phyloP scores from a whole-genome alignment of 23 tunicate species.

The Styela clava region DNA sequence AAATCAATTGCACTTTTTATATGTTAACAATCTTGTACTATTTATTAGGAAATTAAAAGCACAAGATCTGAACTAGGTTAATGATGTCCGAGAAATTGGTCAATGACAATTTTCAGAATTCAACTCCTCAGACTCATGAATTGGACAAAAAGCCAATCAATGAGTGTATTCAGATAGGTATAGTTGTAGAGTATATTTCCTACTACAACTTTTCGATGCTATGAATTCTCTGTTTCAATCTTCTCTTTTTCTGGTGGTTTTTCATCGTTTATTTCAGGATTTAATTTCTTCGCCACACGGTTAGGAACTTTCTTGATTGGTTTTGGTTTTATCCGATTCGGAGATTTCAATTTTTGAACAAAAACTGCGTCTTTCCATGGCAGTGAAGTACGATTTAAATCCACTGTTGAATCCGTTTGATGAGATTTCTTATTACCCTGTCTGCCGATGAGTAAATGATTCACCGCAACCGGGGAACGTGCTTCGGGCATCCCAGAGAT shows the following conservation, averaged over 20 bases:
- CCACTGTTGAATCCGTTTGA: not conserved
- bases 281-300: not conserved
- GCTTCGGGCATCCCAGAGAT: slow-evolving; percentile 12
- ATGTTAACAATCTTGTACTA: no score
- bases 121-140: no score
- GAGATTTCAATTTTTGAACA: slow-evolving; percentile 27
- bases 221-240: not conserved
- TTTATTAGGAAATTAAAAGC: no score
- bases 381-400: slow-evolving; percentile 6
- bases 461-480: slow-evolving; percentile 57
- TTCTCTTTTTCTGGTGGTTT: not conserved
- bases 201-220: no score
- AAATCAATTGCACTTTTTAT: no score
- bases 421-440: not conserved
- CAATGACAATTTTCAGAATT: no score
- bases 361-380: slow-evolving; percentile 30
- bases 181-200: no score
- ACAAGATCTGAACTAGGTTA: no score
- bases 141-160: no score
- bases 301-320: slow-evolving; percentile 13
- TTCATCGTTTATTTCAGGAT: not conserved
- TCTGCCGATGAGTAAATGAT: slow-evolving; percentile 71
- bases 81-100: no score
- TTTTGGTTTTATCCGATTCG: slow-evolving; percentile 16
- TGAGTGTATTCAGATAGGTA: no score